Base-by-base conservation (phyloP, 2,113 vertebrate genomes). In the Diadophis punctatus region DNA sequence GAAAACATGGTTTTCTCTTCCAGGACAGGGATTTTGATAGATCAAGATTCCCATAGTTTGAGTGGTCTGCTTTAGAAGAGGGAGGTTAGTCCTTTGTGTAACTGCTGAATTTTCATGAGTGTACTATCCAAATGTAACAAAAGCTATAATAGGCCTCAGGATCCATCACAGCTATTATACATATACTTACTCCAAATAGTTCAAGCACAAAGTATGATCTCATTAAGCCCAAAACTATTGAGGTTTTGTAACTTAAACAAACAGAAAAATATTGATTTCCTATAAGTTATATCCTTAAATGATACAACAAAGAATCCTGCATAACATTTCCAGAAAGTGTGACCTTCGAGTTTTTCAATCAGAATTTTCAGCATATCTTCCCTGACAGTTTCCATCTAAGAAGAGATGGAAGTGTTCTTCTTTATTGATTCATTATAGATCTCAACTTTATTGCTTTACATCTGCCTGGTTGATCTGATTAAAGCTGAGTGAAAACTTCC, bases 391-490 rank as follows among this genome's bases (percentile, higher is more conserved):
- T 90, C 68, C 16, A 92, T 20, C 43, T 56, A 53, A 93, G 0
- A 6, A 58, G 58, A 60, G 58, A 60, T 60, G 58, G 25, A 27
- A 91, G 92, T 43, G 55, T 4, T 93, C 46, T 92, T 91, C 85
- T 92, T 63, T 63, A 96, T 91, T 89, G 68, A 93, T 46, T 60
- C 34, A 60, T 86, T 88, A 89, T 49, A 91, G 86, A 95, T 80
- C 68, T 63, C 43, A 94, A 30, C 84, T 91, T 93, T 95, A 93
- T 90, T 93, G 94, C 93, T 96, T 96, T 93, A 60, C 30, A 84
- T 80, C 94, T 94, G 27, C 49, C 90, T 87, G 93, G 23, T 91
- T 95, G 87, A 94, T 90, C 86, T 92, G 34, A 90, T 94, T 0
- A 0, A 56, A 90, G 90, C 84, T 95, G 34, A 30, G 56, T 0